Percentiles rank a stretch among this genome's conserved stretches.
Evolutionary conservation across 2,888 invertebrate genomes (phyloP).

Genomic region (Thymelicus acteon): DNA sequence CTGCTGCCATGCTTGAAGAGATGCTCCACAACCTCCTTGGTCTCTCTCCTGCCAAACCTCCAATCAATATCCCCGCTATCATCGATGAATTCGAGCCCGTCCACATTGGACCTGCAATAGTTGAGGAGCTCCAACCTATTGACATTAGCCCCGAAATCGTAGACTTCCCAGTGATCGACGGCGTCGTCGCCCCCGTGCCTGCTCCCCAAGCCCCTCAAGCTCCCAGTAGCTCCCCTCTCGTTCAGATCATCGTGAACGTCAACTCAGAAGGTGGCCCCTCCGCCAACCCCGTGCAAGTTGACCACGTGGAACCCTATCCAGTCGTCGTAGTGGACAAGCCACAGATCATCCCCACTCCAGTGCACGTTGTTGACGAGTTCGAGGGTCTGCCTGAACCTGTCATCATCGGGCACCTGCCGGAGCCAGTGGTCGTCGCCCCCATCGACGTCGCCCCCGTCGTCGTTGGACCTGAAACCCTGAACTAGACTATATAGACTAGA

Average conservation of each 20-base stretch:
- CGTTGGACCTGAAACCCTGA: constrained; percentile 38
- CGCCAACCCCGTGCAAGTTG: not conserved
- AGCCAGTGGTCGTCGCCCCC: constrained; percentile 36
- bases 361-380: constrained; percentile 39
- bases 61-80: constrained; percentile 40
- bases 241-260: constrained; percentile 20
- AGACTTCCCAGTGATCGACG: constrained; percentile 1
- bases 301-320: constrained; percentile 17
- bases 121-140: not conserved
- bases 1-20: constrained; percentile 50
- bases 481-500: constrained; percentile 26
- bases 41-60: constrained; percentile 10
- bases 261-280: constrained; percentile 10
- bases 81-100: constrained; percentile 35
- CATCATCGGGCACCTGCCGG: constrained; percentile 28
- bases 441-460: constrained; percentile 40
- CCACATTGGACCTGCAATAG: constrained; percentile 37
- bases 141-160: constrained; percentile 11
- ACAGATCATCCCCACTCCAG: constrained; percentile 34
- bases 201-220: too few relatives aligned
- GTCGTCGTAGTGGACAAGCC: constrained; percentile 32
- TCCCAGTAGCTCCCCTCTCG: not conserved
- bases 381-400: not conserved
- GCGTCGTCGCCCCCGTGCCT: constrained; percentile 36
- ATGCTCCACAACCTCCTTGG: constrained; percentile 47